Evolutionary conservation across 1,140 invertebrate species (phyloP).

Genomic region (Saxidomus purpurata): DNA sequence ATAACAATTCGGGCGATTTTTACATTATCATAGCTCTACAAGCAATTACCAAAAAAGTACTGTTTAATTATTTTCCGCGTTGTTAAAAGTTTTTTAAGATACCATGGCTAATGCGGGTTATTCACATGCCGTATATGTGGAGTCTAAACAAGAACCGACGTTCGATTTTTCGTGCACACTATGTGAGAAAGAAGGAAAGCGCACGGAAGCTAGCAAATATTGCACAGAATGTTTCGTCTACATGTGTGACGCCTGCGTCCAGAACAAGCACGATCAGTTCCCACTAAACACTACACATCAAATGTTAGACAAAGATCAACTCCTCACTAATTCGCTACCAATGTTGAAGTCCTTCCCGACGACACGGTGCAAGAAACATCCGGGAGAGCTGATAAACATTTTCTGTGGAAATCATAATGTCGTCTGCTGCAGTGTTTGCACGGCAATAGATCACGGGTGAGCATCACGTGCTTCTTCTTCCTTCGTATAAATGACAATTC

Average conservation of each 20-base stretch:
- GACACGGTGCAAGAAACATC: not conserved
- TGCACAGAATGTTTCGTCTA: not conserved
- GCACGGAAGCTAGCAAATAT: not conserved
- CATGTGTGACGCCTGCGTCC: not conserved
- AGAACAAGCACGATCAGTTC: not conserved
- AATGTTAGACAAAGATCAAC: not conserved
- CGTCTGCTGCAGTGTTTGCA: not conserved
- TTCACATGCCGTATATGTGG: too few species aligned
- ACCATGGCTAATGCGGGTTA: too few species aligned
- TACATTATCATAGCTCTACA: too few species aligned
- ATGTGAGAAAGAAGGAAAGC: slow-evolving; percentile 4
- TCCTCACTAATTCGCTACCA: not conserved
- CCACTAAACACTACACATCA: not conserved
- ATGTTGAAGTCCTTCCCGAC: not conserved
- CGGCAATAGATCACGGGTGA: not conserved
- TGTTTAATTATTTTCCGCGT: too few species aligned
- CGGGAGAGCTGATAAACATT: not conserved
- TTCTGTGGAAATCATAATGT: not conserved
- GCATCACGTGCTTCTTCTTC: not conserved
- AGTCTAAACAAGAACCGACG: too few species aligned
- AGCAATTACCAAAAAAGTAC: too few species aligned
- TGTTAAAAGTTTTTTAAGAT: too few species aligned
- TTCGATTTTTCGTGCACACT: not conserved
- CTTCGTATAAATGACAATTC: too few species aligned
- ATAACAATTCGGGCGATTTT: too few species aligned